Evolutionary conservation across 92 coral and sea anemone species (phyloP), one percentile per base, ranked within the genome.

Genomic region (Zoanthus gigantus): DNA sequence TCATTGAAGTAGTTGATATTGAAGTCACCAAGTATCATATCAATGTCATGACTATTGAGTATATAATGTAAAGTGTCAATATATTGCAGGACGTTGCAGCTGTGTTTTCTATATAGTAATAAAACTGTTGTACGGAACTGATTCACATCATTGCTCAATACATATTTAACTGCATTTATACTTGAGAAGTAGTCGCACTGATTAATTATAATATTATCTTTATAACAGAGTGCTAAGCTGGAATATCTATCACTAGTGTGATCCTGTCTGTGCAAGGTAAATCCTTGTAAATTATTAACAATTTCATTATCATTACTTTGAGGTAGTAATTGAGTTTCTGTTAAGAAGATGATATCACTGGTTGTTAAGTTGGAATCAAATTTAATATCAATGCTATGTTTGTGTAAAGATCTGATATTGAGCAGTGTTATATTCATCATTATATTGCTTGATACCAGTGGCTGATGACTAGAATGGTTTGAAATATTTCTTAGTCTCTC

Each of bases 381-480:
- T 63, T 68, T 83, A 63, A 83, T 68, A 69, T 83, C 87, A 42
- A 34, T 63, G 58, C 87, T 83, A 52, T 83, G 75, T 69, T 84
- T 84, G 74, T 30, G 31, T 28, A 84, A 52, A 53, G 79, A 69
- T 69, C 79, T 37, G 18, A 84, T 52, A 84, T 84, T 84, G 37
- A 84, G 65, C 79, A 84, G 80, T 17, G 88, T 71, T 45, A 84
- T 71, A 69, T 63, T 71, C 29, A 71, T 61, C 68, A 61, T 61
- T 61, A 61, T 61, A 61, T 61, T 61, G 68, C 68, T 61, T 61
- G 68, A 15, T 61, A 61, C 68, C 68, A 61, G 68, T 61, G 68
- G 29, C 29, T 61, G 68, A 61, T 61, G 68, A 15, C 6, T 61
- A 61, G 10, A 61, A 61, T 61, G 68, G 68, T 61, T 61, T 50